Percentiles rank a stretch among this genome's conserved stretches.
These are phyloP conservation scores for Saturnia pavonia DNA, from an alignment of 2,888 invertebrate genomes.

Conservation along the genomic window DNA sequence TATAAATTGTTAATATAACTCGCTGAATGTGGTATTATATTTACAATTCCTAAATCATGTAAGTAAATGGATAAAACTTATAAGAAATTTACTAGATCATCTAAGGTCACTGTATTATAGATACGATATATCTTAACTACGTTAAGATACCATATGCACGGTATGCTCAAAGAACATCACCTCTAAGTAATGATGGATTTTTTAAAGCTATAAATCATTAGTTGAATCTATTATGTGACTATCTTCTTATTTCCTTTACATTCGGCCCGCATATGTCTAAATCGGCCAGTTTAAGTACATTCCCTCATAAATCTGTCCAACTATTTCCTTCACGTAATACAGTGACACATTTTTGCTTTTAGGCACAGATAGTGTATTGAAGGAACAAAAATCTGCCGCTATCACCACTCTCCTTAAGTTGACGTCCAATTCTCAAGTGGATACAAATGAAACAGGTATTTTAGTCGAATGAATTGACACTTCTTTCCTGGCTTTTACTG, in stretches of 20 bases:
- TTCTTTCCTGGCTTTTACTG: not conserved
- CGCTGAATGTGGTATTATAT: too few relatives aligned
- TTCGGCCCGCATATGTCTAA: slow-evolving; percentile 14
- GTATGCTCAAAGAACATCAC: not conserved
- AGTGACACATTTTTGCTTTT: slow-evolving; percentile 48
- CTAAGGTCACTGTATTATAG: too few relatives aligned
- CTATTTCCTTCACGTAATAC: slow-evolving; percentile 39
- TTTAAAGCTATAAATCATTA: not conserved
- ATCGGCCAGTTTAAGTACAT: slow-evolving; percentile 36
- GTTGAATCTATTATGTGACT: not conserved
- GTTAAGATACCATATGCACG: too few relatives aligned
- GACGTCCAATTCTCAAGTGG: slow-evolving; percentile 24
- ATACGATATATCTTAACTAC: too few relatives aligned
- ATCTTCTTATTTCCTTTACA: slow-evolving; percentile 9
- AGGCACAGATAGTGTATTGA: slow-evolving; percentile 50
- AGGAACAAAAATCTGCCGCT: slow-evolving; percentile 50
- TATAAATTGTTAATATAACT: too few relatives aligned
- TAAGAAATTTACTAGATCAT: too few relatives aligned
- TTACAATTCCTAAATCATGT: too few relatives aligned
- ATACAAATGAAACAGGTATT: slow-evolving; percentile 35
- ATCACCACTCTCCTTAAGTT: slow-evolving; percentile 41
- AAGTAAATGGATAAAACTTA: too few relatives aligned
- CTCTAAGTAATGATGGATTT: not conserved
- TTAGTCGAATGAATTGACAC: not conserved
- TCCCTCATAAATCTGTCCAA: slow-evolving; percentile 45